phyloP scores from a whole-genome alignment of 1,140 invertebrate genomes.

The Anadara kagoshimensis region DNA sequence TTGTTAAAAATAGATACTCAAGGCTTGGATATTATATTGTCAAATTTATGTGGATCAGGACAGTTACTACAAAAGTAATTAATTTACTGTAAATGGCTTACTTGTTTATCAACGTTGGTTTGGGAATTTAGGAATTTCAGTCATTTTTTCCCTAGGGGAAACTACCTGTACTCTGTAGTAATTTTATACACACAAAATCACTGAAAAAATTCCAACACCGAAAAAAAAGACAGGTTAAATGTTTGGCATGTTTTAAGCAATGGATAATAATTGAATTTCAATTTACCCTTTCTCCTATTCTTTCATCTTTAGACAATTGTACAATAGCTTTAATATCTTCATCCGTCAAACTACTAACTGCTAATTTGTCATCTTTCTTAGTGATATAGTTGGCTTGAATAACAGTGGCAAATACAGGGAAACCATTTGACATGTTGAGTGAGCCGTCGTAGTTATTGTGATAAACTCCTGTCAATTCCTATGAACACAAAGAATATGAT shows the following conservation, averaged over 20 bases:
- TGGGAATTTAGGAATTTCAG: no score
- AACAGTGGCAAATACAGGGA: constrained; percentile 98
- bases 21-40: no score
- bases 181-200: no score
- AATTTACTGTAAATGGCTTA: no score
- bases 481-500: constrained; percentile 33
- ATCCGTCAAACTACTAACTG: constrained; percentile 87
- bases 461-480: constrained; percentile 90
- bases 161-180: no score
- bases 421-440: constrained; percentile 91
- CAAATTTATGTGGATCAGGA: no score
- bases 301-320: constrained; percentile 82
- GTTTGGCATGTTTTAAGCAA: not conserved
- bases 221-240: no score
- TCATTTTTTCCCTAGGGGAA: no score
- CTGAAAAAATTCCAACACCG: no score
- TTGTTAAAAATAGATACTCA: no score
- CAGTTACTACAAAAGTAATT: no score
- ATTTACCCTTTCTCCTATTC: constrained; percentile 86
- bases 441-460: constrained; percentile 99
- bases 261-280: not conserved
- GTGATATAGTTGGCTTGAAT: constrained; percentile 97
- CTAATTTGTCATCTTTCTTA: constrained; percentile 93
- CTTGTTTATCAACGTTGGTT: no score
- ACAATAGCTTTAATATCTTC: constrained; percentile 87